Base-by-base conservation (phyloP, 2,888 invertebrate species). In the Morpho helenor region DNA sequence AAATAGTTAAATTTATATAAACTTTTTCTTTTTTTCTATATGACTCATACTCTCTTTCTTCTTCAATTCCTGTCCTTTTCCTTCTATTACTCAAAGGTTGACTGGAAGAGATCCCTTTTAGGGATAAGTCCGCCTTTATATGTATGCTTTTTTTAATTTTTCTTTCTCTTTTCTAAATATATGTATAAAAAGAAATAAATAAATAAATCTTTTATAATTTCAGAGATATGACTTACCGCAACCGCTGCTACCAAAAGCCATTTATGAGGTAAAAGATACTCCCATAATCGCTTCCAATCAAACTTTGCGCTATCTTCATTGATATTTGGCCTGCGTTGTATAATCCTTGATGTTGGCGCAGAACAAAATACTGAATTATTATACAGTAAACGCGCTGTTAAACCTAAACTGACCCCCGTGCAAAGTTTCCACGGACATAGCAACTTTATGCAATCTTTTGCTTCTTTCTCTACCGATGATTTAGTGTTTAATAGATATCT, bases 241-340 rank as follows among this genome's bases (percentile, higher is more conserved):
- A 98, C 91, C 59, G 98, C 97, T 57, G 94, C 93, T 7, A 94
- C 73, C 55, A 98, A 91, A 65, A 95, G 93, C 92, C 94, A 94
- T 61, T 95, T 85, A 78, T 97, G 95, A 31, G 96, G 96, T 73
- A 92, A 90, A 2, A 98, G 80, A 75, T 97, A 94, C 9, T 87
- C 75, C 80, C 95, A 93, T 63, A 98, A 93, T 62, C 92, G 93
- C 22, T 80, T 87, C 97, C 97, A 97, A 74, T 96, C 95, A 85
- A 97, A 97, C 63, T 92, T 91, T 0, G 91, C 78, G 66, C 92
- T 90, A 55, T 92, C 92, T 52, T 91, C 91, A 40, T 80, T 67
- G 7, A 89, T 63, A 66, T 86, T 84, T 1, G 82, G 78, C 55
- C 91, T 87, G 73, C 93, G 92, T 83, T 93, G 94, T 69, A 92